Base-by-base conservation (phyloP, 2,888 invertebrate species). In the Artemia sinica region DNA sequence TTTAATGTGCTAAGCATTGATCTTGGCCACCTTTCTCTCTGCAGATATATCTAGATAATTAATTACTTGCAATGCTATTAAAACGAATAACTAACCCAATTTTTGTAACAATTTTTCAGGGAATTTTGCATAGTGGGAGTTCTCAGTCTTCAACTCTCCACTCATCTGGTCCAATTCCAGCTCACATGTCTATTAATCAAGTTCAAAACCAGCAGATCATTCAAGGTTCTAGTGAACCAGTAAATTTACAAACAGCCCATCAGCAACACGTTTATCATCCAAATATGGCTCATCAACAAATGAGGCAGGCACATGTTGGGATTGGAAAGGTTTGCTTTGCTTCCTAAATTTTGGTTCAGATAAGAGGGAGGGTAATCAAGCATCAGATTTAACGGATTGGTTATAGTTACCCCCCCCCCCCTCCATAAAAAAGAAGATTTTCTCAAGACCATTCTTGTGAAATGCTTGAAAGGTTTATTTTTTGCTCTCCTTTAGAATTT, bases 201-300 rank as follows among this genome's bases (percentile, higher is more conserved):
- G 58, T 58, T 18, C 18, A n/a, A n/a, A 58, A 58, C 9, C 58
- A 58, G 58, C 58, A 58, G n/a, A 58, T 58, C 9, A n/a, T 14
- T 8, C 58, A 58, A 58, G 18, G 58, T 9, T 18, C 58, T 9
- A 58, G 18, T 58, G 58, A 58, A 58, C 58, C 58, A 58, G 58
- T 58, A n/a, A 58, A 58, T 58, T 58, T 58, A 18, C 58, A 58
- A 58, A 58, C 58, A n/a, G 70, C 71, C 58, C 72, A 71, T 58
- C 72, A 71, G 71, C 71, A 71, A 71, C 73, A 73, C 69, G 69
- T 70, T 50, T 69, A 73, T 65, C 73, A 73, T 65, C 73, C 71
- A 66, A 69, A 72, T 48, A 68, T 72, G 63, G 70, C 72, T 49
- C 74, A 74, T 71, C 72, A 71, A 66, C 74, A 70, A 51, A 71